Evolutionary conservation across 2,113 vertebrate genomes (phyloP).

Genomic region (Stigmatopora argus): DNA sequence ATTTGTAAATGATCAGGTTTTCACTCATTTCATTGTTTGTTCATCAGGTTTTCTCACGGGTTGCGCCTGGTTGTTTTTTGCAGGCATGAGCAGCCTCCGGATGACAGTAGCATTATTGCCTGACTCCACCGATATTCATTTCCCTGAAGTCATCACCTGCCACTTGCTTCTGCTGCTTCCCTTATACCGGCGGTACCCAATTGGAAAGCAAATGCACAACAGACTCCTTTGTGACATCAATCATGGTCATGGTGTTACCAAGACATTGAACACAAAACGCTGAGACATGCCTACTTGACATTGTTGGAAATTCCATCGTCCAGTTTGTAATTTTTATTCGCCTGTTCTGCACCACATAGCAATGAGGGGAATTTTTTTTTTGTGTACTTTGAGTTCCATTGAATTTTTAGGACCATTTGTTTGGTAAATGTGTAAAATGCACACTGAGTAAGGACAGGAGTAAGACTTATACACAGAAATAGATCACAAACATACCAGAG

Average conservation of each 20-base stretch:
- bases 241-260: slow-evolving; percentile 69
- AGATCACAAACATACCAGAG: slow-evolving; percentile 22
- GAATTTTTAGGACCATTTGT: background rate
- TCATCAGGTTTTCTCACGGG: slow-evolving; percentile 76
- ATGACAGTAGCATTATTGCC: slow-evolving; percentile 61
- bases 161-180: slow-evolving; percentile 63
- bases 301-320: too few species aligned
- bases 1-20: background rate
- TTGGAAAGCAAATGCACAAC: slow-evolving; percentile 48
- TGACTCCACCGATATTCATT: slow-evolving; percentile 49
- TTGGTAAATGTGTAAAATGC: slow-evolving; percentile 7
- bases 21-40: background rate
- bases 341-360: too few species aligned
- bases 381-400: background rate
- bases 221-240: slow-evolving; percentile 68
- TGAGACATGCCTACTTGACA: background rate
- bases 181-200: slow-evolving; percentile 63
- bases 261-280: background rate
- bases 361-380: background rate
- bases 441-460: slow-evolving; percentile 24
- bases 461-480: slow-evolving; percentile 16
- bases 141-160: slow-evolving; percentile 69
- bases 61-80: slow-evolving; percentile 64
- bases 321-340: too few species aligned
- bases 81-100: slow-evolving; percentile 55